phyloP scores from a whole-genome alignment of 1,140 invertebrate species.

The Cherax quadricarinatus region DNA sequence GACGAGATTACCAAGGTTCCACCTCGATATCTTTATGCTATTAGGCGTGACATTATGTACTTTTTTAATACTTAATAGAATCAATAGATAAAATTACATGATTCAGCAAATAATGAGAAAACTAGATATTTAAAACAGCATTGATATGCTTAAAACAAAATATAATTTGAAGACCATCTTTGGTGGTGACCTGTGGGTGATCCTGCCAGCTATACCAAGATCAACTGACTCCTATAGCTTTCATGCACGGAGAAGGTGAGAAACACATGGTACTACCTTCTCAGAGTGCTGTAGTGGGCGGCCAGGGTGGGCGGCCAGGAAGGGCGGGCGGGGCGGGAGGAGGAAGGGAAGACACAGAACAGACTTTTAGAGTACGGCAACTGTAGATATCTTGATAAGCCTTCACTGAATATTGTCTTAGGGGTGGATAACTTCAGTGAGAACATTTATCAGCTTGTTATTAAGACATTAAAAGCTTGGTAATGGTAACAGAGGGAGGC shows the following conservation, averaged over 20 bases:
- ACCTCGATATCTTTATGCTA: neutral
- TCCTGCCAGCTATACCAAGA: neutral
- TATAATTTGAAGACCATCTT: no score
- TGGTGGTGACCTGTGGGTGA: neutral
- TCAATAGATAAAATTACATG: no score
- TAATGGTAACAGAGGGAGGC: neutral
- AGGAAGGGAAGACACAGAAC: constrained; percentile 14
- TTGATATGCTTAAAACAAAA: no score
- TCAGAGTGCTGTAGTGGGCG: constrained; percentile 38
- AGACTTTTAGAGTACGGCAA: neutral
- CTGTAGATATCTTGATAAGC: neutral
- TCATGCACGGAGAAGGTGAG: constrained; percentile 3
- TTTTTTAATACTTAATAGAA: neutral
- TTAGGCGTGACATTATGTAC: neutral
- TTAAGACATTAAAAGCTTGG: neutral
- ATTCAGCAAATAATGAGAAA: no score
- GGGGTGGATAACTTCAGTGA: neutral
- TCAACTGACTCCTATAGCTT: neutral
- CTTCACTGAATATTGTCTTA: neutral
- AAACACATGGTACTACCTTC: constrained; percentile 35
- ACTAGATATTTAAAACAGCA: no score
- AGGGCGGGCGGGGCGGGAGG: neutral
- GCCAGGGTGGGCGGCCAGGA: constrained; percentile 15
- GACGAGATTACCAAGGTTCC: neutral
- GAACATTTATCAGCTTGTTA: neutral